Evolutionary conservation across 2,888 invertebrate species (phyloP).

Genomic region (Candidula unifasciata): DNA sequence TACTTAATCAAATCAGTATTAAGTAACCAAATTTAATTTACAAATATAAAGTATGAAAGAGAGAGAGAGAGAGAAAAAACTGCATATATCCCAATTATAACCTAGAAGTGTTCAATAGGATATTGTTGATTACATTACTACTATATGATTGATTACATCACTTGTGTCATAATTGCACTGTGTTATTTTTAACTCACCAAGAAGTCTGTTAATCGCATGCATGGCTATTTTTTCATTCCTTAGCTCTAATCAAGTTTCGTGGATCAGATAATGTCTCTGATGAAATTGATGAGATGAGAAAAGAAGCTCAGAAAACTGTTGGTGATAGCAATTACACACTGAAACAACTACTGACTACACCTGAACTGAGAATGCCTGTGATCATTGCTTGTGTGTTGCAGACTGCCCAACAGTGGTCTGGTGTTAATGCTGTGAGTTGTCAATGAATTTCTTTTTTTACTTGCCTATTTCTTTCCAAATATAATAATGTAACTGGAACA

Average conservation of each 20-base stretch:
- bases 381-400: constrained; percentile 97
- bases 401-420: constrained; percentile 96
- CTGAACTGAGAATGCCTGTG: constrained; percentile 92
- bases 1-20: no score
- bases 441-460: background rate
- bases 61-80: no score
- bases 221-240: background rate
- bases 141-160: no score
- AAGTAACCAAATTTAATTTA: no score
- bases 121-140: no score
- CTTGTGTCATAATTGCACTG: no score
- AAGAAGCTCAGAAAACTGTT: constrained; percentile 83
- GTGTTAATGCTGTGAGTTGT: constrained; percentile 93
- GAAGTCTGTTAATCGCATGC: background rate
- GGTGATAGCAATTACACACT: constrained; percentile 83
- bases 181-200: no score
- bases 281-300: constrained; percentile 98
- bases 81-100: no score
- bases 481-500: background rate
- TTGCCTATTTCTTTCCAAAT: background rate
- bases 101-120: no score
- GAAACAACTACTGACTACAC: constrained; percentile 93
- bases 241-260: constrained; percentile 84
- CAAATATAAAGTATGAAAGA: no score
- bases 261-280: constrained; percentile 91